Percentiles rank a stretch among this genome's conserved stretches.
Evolutionary conservation across 2,888 invertebrate genomes (phyloP).

Genomic region (Plagodis dolabraria): DNA sequence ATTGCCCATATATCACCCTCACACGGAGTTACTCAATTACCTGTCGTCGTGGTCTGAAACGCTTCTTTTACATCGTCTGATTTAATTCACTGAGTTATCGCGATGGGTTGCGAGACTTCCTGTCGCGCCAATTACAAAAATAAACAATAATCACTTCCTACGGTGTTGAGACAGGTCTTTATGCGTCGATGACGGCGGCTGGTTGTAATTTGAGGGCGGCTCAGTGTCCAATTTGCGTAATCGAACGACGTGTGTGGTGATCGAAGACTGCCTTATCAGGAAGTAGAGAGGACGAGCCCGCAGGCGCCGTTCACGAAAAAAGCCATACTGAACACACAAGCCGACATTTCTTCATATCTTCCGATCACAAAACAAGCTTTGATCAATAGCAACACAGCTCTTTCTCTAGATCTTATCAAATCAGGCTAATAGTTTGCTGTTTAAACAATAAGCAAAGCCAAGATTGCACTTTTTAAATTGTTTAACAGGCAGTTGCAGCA

Average conservation of each 20-base stretch:
- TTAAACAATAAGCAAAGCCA: slow-evolving; percentile 46
- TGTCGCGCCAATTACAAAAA: slow-evolving; percentile 76
- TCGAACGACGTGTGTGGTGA: slow-evolving; percentile 72
- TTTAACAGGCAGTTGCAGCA: slow-evolving; percentile 29
- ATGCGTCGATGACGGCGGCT: slow-evolving; percentile 57
- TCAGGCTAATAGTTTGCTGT: slow-evolving; percentile 43
- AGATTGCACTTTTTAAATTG: slow-evolving; percentile 44
- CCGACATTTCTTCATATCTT: slow-evolving; percentile 5
- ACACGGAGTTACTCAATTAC: slow-evolving; percentile 51
- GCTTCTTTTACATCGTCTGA: slow-evolving; percentile 69
- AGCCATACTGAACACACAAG: slow-evolving; percentile 7
- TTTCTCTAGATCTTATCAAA: slow-evolving; percentile 34
- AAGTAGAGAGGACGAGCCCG: slow-evolving; percentile 42
- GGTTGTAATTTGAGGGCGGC: slow-evolving; percentile 70
- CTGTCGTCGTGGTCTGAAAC: slow-evolving; percentile 57
- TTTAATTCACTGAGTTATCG: slow-evolving; percentile 46
- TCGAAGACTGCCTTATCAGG: slow-evolving; percentile 58
- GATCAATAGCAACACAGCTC: slow-evolving; percentile 21
- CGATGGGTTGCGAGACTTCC: slow-evolving; percentile 62
- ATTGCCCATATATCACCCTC: slow-evolving; percentile 46
- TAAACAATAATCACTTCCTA: slow-evolving; percentile 83
- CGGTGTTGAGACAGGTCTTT: slow-evolving; percentile 64
- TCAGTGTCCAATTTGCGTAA: slow-evolving; percentile 67
- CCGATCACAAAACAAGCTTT: slow-evolving; percentile 9
- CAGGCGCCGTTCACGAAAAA: slow-evolving; percentile 39